phyloP scores from a whole-genome alignment of 1,140 invertebrate genomes.

The Lineus longissimus region DNA sequence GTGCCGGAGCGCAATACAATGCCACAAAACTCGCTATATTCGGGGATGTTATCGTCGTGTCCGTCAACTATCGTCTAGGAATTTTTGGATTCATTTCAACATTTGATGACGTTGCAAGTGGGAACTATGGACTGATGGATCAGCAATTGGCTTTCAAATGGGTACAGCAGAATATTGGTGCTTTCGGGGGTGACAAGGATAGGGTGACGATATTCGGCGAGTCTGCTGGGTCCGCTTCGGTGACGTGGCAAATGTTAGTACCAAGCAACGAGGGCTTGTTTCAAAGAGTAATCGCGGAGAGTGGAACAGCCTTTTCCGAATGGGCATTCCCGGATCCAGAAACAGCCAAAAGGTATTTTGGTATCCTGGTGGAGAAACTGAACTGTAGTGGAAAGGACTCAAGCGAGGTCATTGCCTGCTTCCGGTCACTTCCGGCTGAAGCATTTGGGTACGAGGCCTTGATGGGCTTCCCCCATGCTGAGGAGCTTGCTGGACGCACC shows the following conservation, averaged over 20 bases:
- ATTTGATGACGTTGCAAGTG: slow-evolving; percentile 39
- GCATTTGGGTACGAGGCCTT: not conserved
- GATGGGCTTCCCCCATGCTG: not conserved
- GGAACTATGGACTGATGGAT: slow-evolving; percentile 42
- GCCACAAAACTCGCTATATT: slow-evolving; percentile 39
- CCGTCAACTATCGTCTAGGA: slow-evolving; percentile 57
- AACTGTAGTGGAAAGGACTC: not conserved
- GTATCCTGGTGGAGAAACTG: not conserved
- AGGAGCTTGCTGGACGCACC: not conserved
- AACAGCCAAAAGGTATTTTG: not conserved
- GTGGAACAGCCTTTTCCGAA: not conserved
- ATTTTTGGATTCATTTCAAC: slow-evolving; percentile 58
- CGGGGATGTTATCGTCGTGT: slow-evolving; percentile 54
- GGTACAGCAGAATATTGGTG: slow-evolving; percentile 64
- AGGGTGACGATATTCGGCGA: slow-evolving; percentile 69
- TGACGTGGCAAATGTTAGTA: slow-evolving; percentile 11
- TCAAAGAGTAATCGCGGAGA: slow-evolving; percentile 26
- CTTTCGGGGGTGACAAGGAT: slow-evolving; percentile 69
- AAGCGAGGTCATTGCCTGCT: slow-evolving; percentile 1
- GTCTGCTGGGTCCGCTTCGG: slow-evolving; percentile 45
- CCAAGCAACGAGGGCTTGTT: slow-evolving; percentile 17
- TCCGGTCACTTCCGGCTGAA: not conserved
- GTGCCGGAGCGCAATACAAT: slow-evolving; percentile 28
- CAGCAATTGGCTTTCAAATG: slow-evolving; percentile 39
- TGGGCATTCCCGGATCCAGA: not conserved